A percentile compares a stretch with the other conserved stretches of the same genome.
These are phyloP conservation scores for Oryzaephilus surinamensis DNA, from an alignment of 1,140 invertebrate genomes.

Conservation along the genomic window DNA sequence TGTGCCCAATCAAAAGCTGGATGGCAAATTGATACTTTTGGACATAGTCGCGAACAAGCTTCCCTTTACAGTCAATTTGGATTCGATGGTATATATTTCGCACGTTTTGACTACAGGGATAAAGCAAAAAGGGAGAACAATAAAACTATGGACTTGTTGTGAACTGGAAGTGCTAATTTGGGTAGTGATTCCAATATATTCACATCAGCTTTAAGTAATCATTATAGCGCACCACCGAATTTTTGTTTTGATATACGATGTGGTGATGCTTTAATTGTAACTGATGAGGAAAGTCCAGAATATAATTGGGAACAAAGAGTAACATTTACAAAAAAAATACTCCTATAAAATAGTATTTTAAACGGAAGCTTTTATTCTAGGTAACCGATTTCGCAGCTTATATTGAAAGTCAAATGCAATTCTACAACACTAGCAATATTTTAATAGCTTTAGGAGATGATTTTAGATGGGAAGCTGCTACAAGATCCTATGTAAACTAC, in stretches of 20 bases:
- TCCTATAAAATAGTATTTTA: background rate
- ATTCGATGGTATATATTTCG: conserved; percentile 65
- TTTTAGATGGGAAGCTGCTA: conserved; percentile 44
- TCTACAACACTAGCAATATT: conserved; percentile 25
- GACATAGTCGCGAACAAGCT: conserved; percentile 59
- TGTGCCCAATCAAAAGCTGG: conserved; percentile 54
- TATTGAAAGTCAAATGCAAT: conserved; percentile 11
- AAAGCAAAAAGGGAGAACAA: conserved; percentile 48
- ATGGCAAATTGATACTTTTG: conserved; percentile 71
- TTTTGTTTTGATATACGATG: conserved; percentile 67
- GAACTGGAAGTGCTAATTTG: conserved; percentile 53
- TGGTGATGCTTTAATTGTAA: conserved; percentile 50
- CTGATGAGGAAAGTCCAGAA: conserved; percentile 36
- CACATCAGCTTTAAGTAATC: conserved; percentile 13
- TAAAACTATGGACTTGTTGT: conserved; percentile 66
- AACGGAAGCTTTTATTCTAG: conserved; percentile 9
- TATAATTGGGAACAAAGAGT: conserved; percentile 42
- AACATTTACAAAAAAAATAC: background rate
- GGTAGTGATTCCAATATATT: conserved; percentile 16
- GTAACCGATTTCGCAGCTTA: conserved; percentile 15
- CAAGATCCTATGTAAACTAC: conserved; percentile 54
- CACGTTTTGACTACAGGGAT: conserved; percentile 67
- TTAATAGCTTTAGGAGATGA: conserved; percentile 30
- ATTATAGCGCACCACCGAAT: conserved; percentile 55
- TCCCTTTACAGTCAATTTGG: conserved; percentile 58